phyloP scores from a whole-genome alignment of 1,140 invertebrate genomes.

The Eumeta japonica region DNA sequence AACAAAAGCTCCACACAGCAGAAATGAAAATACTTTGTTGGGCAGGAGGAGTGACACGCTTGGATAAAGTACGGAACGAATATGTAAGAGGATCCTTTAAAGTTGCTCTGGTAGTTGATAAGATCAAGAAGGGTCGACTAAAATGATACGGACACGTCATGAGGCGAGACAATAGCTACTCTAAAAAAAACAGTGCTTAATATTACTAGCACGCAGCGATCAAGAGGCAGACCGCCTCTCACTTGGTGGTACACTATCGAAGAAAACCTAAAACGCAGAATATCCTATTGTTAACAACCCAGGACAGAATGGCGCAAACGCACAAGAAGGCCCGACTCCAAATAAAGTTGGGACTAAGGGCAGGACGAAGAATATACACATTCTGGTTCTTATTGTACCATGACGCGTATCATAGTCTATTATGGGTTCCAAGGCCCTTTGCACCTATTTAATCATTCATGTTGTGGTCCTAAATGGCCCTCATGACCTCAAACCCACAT shows the following conservation, averaged over 20 bases:
- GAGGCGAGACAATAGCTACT: not conserved
- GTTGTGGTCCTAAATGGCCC: too few species aligned
- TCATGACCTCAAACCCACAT: too few species aligned
- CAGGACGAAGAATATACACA: conserved; percentile 3
- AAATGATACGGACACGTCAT: conserved; percentile 6
- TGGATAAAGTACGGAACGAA: conserved; percentile 10
- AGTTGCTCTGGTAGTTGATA: conserved; percentile 6
- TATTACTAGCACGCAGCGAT: not conserved
- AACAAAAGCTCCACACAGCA: too few species aligned
- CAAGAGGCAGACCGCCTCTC: conserved; percentile 1
- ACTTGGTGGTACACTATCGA: not conserved
- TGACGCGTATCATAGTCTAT: too few species aligned
- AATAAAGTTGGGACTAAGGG: conserved; percentile 6
- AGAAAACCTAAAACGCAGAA: not conserved
- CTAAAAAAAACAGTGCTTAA: not conserved
- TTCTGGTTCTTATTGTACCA: too few species aligned
- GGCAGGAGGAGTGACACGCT: conserved; percentile 7
- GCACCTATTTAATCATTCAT: too few species aligned
- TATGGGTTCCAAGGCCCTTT: too few species aligned
- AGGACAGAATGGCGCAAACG: not conserved
- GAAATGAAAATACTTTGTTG: conserved; percentile 14
- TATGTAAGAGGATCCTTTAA: conserved; percentile 9
- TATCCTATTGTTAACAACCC: too few species aligned
- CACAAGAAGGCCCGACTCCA: too few species aligned
- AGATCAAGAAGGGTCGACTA: conserved; percentile 1